Percentiles rank a stretch among this genome's conserved stretches.
Evolutionary conservation across 2,888 invertebrate species (phyloP).

Genomic region (Lepidocyrtinus sp.): DNA sequence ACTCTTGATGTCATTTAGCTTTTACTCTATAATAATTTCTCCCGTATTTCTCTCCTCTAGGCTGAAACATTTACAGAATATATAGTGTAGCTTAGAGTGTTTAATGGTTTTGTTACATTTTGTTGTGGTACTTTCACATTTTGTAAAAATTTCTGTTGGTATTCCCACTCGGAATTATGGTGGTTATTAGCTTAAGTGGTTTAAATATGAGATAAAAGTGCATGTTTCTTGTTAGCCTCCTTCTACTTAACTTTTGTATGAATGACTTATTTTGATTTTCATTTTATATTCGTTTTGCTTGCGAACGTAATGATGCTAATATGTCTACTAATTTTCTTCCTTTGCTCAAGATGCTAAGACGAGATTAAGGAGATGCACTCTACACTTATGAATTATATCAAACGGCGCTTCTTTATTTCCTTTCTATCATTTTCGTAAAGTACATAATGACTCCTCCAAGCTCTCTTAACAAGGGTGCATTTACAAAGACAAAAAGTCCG

Average conservation of each 20-base stretch:
- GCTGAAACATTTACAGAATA: too few species aligned
- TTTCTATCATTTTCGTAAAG: slow-evolving; percentile 20
- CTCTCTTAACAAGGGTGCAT: slow-evolving; percentile 3
- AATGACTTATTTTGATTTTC: slow-evolving; percentile 1
- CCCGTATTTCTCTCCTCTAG: too few species aligned
- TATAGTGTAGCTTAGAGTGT: too few species aligned
- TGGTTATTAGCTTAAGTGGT: slow-evolving; percentile 17
- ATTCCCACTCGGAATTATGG: neutral
- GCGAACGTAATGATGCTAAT: neutral
- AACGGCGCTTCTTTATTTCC: slow-evolving; percentile 32
- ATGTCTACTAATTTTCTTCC: neutral
- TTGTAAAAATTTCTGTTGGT: neutral
- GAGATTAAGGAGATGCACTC: slow-evolving; percentile 51
- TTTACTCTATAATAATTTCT: neutral
- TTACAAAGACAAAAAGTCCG: slow-evolving; percentile 25
- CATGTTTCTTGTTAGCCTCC: too few species aligned
- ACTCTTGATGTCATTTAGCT: neutral
- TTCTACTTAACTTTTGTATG: neutral
- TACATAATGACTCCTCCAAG: slow-evolving; percentile 4
- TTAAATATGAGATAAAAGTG: slow-evolving; percentile 13
- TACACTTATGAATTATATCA: too few species aligned
- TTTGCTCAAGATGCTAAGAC: slow-evolving; percentile 49
- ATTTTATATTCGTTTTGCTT: slow-evolving; percentile 6
- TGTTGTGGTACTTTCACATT: slow-evolving; percentile 13
- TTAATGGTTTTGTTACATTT: too few species aligned